phyloP scores from a whole-genome alignment of 64 coral and sea anemone species.

The Montipora cactus region DNA sequence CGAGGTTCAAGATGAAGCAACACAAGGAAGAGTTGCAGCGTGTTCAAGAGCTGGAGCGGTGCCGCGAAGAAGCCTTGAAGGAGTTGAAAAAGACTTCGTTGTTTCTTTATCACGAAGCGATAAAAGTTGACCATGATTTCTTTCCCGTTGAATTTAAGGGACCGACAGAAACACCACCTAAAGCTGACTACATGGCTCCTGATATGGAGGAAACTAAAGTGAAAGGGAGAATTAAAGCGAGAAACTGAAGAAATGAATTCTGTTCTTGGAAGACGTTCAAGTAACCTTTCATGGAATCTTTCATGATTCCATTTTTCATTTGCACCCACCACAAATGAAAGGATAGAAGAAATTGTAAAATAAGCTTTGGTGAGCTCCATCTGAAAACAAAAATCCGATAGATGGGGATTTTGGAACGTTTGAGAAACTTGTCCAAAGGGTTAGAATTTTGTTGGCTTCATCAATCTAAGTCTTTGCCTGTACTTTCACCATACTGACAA shows the following conservation, averaged over 20 bases:
- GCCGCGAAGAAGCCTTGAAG: slow-evolving; percentile 88
- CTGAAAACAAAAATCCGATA: no score
- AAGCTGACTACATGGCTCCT: slow-evolving; percentile 86
- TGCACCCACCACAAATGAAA: no score
- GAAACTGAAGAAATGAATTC: not conserved
- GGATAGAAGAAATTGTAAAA: no score
- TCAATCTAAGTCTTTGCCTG: no score
- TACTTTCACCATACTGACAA: no score
- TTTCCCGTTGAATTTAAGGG: slow-evolving; percentile 93
- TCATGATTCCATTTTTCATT: no score
- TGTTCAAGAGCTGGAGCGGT: slow-evolving; percentile 85
- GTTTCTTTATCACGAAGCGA: slow-evolving; percentile 87
- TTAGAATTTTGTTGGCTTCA: no score
- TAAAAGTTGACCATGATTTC: slow-evolving; percentile 80
- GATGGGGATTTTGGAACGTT: no score
- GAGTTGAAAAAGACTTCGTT: slow-evolving; percentile 92
- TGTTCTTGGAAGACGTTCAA: not conserved
- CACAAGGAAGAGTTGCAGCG: slow-evolving; percentile 96
- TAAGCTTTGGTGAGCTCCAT: no score
- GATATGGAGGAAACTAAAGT: slow-evolving; percentile 78
- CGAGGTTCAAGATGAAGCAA: slow-evolving; percentile 90
- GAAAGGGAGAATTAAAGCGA: not conserved
- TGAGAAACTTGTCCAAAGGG: no score
- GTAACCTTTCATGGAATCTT: no score
- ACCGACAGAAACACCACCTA: slow-evolving; percentile 93